These are phyloP conservation scores for Ethmia dodecea DNA, from an alignment of 2,888 invertebrate genomes.

Conservation along the genomic window DNA sequence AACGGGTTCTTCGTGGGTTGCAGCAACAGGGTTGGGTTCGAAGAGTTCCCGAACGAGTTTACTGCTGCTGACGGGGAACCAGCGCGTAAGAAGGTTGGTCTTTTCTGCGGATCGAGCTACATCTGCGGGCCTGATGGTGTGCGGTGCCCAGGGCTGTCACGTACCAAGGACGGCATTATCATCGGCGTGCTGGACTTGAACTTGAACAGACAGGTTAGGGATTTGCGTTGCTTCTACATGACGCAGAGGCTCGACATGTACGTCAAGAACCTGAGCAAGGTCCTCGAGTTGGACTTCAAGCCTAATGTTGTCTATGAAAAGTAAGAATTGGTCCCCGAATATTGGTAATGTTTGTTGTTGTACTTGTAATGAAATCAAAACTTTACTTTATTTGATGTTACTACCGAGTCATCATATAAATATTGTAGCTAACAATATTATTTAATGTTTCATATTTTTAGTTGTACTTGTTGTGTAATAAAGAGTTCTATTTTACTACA, in stretches of 20 bases:
- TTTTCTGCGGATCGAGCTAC: slow-evolving; percentile 98
- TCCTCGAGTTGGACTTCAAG: slow-evolving; percentile 83
- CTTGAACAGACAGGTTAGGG: slow-evolving; percentile 94
- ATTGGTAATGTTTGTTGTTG: too few relatives aligned
- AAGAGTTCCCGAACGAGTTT: slow-evolving; percentile 82
- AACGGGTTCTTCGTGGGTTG: slow-evolving; percentile 97
- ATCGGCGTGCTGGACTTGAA: slow-evolving; percentile 95
- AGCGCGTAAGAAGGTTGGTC: slow-evolving; percentile 91
- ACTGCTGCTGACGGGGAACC: slow-evolving; percentile 81
- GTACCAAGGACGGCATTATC: slow-evolving; percentile 90
- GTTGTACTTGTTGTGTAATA: too few relatives aligned
- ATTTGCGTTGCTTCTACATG: slow-evolving; percentile 97
- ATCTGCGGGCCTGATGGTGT: slow-evolving; percentile 95
- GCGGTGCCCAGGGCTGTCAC: slow-evolving; percentile 91
- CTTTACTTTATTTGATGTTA: too few relatives aligned
- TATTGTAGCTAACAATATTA: too few relatives aligned
- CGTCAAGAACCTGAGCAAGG: slow-evolving; percentile 85
- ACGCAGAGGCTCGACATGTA: slow-evolving; percentile 96
- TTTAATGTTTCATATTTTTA: too few relatives aligned
- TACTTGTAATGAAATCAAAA: too few relatives aligned
- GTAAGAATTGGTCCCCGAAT: too few relatives aligned
- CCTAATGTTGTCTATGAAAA: slow-evolving; percentile 84
- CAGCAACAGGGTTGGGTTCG: slow-evolving; percentile 96
- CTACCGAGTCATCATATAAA: too few relatives aligned
- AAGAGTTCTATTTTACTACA: too few relatives aligned